phyloP scores from a whole-genome alignment of 2,888 invertebrate genomes.

The Cryptosula pallasiana region DNA sequence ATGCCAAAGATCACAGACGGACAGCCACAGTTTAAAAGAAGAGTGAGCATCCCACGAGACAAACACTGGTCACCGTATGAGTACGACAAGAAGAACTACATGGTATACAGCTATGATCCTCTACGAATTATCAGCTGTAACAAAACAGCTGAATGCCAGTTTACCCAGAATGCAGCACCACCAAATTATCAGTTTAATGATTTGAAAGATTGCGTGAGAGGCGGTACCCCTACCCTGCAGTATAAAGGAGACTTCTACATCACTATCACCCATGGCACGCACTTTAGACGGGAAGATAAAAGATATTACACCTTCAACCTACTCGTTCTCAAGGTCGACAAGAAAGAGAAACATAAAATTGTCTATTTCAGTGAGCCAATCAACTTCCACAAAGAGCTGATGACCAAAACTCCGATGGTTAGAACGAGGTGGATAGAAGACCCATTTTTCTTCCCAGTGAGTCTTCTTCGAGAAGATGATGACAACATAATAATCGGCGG shows the following conservation, averaged over 20 bases:
- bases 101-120: slow-evolving; percentile 35
- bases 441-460: slow-evolving; percentile 36
- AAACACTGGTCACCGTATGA: slow-evolving; percentile 33
- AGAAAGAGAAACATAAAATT: slow-evolving; percentile 30
- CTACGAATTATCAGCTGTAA: slow-evolving; percentile 32
- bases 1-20: slow-evolving; percentile 34
- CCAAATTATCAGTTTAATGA: slow-evolving; percentile 16
- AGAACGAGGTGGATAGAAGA: slow-evolving; percentile 33
- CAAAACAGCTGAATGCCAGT: slow-evolving; percentile 10
- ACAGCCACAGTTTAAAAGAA: slow-evolving; percentile 30
- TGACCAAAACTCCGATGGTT: slow-evolving; percentile 32
- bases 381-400: slow-evolving; percentile 31
- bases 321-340: slow-evolving; percentile 30
- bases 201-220: slow-evolving; percentile 30
- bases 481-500: slow-evolving; percentile 32
- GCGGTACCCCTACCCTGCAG: slow-evolving; percentile 34
- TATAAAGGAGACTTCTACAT: slow-evolving; percentile 32
- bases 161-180: background rate
- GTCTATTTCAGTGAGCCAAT: slow-evolving; percentile 34
- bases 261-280: slow-evolving; percentile 34
- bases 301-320: slow-evolving; percentile 35
- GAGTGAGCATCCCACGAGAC: slow-evolving; percentile 34
- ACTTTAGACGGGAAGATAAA: slow-evolving; percentile 10
- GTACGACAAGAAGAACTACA: slow-evolving; percentile 30
- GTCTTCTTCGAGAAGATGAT: slow-evolving; percentile 31